A percentile compares a stretch with the other conserved stretches of the same genome.
Evolutionary conservation across 2,888 invertebrate genomes (phyloP).

Genomic region (Craniophora ligustri): DNA sequence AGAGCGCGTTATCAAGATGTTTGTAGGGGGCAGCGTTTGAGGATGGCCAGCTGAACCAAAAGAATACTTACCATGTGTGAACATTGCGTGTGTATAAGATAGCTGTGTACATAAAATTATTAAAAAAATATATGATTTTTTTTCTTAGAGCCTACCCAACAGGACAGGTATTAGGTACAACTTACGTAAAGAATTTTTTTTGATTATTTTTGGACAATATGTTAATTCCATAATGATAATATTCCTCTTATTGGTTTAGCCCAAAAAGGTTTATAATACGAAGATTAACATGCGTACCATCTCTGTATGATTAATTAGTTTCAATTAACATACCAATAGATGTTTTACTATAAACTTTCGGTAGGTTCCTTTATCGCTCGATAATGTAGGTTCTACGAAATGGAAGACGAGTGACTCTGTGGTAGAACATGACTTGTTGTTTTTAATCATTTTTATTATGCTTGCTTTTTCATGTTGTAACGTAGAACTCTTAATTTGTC

Average conservation of each 20-base stretch:
- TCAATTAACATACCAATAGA: conserved; percentile 28
- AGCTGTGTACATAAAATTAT: conserved; percentile 75
- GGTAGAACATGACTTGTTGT: not conserved
- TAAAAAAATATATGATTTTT: conserved; percentile 58
- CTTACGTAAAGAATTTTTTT: conserved; percentile 21
- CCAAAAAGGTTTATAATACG: conserved; percentile 10
- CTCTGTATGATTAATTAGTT: conserved; percentile 50
- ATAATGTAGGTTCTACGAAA: not conserved
- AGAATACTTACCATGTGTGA: conserved; percentile 53
- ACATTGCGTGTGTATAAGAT: conserved; percentile 64
- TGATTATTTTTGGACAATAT: conserved; percentile 15
- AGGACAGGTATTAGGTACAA: conserved; percentile 15
- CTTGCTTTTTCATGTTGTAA: too few relatives aligned
- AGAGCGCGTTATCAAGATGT: conserved; percentile 11
- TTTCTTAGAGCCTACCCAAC: conserved; percentile 29
- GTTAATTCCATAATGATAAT: conserved; percentile 17
- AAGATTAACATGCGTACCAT: conserved; percentile 14
- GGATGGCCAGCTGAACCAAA: conserved; percentile 69
- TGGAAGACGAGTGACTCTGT: not conserved
- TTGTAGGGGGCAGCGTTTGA: conserved; percentile 46
- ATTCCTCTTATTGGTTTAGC: conserved; percentile 28
- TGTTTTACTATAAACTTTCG: conserved; percentile 36
- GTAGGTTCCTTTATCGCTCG: not conserved
- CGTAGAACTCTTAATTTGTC: too few relatives aligned
- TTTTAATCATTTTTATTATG: not conserved